A percentile compares a stretch with the other conserved stretches of the same genome.
These are phyloP conservation scores for Calliopum simillimum DNA, from an alignment of 2,888 invertebrate genomes.

Conservation along the genomic window DNA sequence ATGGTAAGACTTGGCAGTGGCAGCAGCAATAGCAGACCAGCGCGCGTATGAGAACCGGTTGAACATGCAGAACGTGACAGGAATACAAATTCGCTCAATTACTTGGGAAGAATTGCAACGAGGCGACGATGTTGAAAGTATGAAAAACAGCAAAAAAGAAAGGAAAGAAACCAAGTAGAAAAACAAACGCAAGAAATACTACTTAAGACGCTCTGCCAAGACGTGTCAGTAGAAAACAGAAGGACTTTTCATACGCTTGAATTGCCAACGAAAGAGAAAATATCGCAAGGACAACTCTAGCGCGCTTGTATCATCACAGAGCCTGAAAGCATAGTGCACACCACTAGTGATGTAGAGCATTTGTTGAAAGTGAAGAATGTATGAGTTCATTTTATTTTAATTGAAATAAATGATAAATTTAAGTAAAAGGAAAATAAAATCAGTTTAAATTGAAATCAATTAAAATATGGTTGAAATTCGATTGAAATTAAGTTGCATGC, in stretches of 20 bases:
- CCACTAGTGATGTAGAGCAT: no score
- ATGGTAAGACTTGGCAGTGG: constrained; percentile 16
- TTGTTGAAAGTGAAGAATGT: no score
- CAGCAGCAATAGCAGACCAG: constrained; percentile 1
- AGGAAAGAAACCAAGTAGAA: constrained; percentile 1
- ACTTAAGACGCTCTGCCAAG: constrained; percentile 23
- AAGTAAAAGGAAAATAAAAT: no score
- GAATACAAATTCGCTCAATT: constrained; percentile 54
- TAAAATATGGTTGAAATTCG: no score
- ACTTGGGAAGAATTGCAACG: constrained; percentile 25
- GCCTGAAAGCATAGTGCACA: no score
- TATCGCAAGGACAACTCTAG: not conserved
- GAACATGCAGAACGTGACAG: constrained; percentile 55
- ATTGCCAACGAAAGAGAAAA: constrained; percentile 14
- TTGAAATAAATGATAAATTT: no score
- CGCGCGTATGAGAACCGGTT: constrained; percentile 48
- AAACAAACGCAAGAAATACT: constrained; percentile 24
- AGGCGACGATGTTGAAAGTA: not conserved
- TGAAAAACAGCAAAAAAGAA: not conserved
- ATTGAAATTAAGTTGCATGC: no score
- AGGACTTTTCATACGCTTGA: constrained; percentile 16
- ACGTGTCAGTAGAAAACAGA: not conserved
- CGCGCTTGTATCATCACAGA: no score
- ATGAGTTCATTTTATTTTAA: no score
- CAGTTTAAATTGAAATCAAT: no score